A percentile compares a stretch with the other conserved stretches of the same genome.
phyloP scores from a whole-genome alignment of 1,140 invertebrate genomes.

The roundworm (Caenorhabditis elegans) region WBcel235 BX284606.5:7028001-7028500 shows the following conservation, averaged over 20 bases:
- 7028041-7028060: no score
- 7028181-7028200: not conserved
- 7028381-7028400: not conserved
- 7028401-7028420: slow-evolving; percentile 26
- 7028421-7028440: not conserved
- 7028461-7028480: not conserved
- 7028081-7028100: no score
- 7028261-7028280: not conserved
- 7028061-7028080: no score
- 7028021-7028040: no score
- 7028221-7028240: no score
- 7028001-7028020: no score
- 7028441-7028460: slow-evolving; percentile 25
- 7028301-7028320: slow-evolving; percentile 18
- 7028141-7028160: not conserved
- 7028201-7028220: not conserved
- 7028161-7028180: not conserved
- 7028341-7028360: slow-evolving; percentile 1
- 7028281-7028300: not conserved
- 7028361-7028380: not conserved
- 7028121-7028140: not conserved
- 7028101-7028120: no score
- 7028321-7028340: not conserved
- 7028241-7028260: not conserved
- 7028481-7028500: not conserved